Percentiles rank a stretch among this genome's conserved stretches.
These are phyloP conservation scores for Leistus spinibarbis DNA, from an alignment of 2,888 invertebrate species.

Conservation along the genomic window DNA sequence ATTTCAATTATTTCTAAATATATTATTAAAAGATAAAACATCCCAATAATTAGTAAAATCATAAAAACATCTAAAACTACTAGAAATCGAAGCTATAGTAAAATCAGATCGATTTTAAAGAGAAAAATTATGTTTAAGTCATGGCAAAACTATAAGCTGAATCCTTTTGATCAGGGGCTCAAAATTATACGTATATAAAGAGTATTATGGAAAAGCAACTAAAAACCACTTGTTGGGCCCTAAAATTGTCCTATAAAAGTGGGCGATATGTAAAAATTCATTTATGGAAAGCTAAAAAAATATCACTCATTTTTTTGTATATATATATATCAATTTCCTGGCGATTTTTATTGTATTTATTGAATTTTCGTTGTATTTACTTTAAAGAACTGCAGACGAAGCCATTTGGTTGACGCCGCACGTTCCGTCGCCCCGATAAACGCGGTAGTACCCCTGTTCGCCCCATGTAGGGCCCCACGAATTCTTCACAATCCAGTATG, in stretches of 20 bases:
- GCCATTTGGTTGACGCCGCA: constrained; percentile 94
- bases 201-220: background rate
- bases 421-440: constrained; percentile 93
- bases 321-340: too few species aligned
- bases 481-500: constrained; percentile 94
- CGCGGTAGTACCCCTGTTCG: constrained; percentile 92
- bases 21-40: background rate
- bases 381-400: constrained; percentile 75
- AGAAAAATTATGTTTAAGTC: too few species aligned
- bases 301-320: constrained; percentile 25
- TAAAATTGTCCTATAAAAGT: too few species aligned
- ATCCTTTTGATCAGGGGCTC: too few species aligned
- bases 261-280: background rate
- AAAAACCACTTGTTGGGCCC: background rate
- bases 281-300: constrained; percentile 25
- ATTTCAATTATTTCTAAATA: background rate
- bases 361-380: background rate
- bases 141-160: background rate
- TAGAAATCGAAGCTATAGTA: background rate
- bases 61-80: background rate
- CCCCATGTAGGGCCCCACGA: constrained; percentile 94
- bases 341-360: background rate
- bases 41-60: background rate
- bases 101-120: background rate
- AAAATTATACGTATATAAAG: too few species aligned